Evolutionary conservation across 2,888 invertebrate species (phyloP), one percentile per base, ranked within the genome.

Genomic region (Napeogenes inachia): DNA sequence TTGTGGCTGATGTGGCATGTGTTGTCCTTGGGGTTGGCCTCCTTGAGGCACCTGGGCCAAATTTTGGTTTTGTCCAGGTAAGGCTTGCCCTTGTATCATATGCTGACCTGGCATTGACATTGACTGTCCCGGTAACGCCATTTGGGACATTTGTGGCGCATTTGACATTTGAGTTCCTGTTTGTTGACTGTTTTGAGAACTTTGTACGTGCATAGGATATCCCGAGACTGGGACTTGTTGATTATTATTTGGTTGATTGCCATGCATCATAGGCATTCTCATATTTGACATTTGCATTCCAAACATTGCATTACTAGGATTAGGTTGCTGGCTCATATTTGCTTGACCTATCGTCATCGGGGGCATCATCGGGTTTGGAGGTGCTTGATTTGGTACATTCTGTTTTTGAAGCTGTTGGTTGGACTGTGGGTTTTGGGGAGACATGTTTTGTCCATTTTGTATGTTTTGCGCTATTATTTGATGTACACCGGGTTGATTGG

Each of bases 241-340:
- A 61, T 77, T 81, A 33, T 73, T 61, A 64, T 75, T 83, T 6
- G 78, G 76, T 60, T 80, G 81, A 62, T 77, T 82, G 13, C 79
- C 81, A 68, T 79, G 86, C 77, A 84, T 81, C 56, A 82, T 69
- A 5, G 87, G 81, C 83, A 88, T 84, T 73, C 89, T 80, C 83
- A 89, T 85, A 65, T 84, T 86, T 59, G 80, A 84, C 82, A 89
- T 82, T 74, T 86, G 87, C 81, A 89, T 78, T 30, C 80, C 79
- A 64, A 82, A 74, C 79, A 87, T 82, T 3, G 82, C 79, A 65
- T 84, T 88, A 62, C 67, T 76, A 12, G 82, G 74, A 57, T 83
- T 88, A 62, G 85, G 77, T 66, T 84, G 76, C 21, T 80, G 73
- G 35, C 68, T 68, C 55, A 82, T 73, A 61, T 78, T 84, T 60